Conservation (phyloP, 2,797 vertebrate genomes). For the Mycteria americana region DNA sequence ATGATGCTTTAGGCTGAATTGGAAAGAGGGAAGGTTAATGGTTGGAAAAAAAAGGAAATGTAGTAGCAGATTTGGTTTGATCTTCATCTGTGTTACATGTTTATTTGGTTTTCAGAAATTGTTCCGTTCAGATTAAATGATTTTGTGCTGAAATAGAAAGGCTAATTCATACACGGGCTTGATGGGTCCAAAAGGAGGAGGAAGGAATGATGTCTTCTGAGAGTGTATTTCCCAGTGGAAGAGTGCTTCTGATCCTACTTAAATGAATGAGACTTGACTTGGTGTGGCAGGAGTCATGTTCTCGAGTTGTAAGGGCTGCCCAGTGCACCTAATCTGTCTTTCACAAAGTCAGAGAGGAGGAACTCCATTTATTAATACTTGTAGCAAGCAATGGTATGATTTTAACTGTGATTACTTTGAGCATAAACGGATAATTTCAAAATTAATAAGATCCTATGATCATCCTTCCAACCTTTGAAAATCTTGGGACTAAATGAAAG, state of each 20-base stretch:
- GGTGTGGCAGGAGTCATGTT: neutral
- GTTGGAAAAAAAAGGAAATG: neutral
- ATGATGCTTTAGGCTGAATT: neutral
- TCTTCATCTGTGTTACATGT: neutral
- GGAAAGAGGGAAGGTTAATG: neutral
- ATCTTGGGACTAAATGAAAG: neutral
- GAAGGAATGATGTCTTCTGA: neutral
- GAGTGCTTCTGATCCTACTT: neutral
- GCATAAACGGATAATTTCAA: neutral
- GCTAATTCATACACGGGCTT: neutral
- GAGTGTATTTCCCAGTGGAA: neutral
- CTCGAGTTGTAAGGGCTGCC: neutral
- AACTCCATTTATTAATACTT: neutral
- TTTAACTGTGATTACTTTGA: neutral
- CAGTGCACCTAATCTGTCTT: neutral
- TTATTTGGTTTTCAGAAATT: neutral
- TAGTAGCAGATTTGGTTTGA: neutral
- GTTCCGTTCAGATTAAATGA: neutral
- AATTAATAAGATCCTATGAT: neutral
- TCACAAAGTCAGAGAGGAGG: neutral
- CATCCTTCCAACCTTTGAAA: neutral
- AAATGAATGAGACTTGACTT: neutral
- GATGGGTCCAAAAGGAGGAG: neutral
- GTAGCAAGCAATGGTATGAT: neutral
- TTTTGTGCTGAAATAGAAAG: neutral